Base-by-base conservation (phyloP, 2,797 vertebrate genomes). In the Parotocinclus haroldoi region DNA sequence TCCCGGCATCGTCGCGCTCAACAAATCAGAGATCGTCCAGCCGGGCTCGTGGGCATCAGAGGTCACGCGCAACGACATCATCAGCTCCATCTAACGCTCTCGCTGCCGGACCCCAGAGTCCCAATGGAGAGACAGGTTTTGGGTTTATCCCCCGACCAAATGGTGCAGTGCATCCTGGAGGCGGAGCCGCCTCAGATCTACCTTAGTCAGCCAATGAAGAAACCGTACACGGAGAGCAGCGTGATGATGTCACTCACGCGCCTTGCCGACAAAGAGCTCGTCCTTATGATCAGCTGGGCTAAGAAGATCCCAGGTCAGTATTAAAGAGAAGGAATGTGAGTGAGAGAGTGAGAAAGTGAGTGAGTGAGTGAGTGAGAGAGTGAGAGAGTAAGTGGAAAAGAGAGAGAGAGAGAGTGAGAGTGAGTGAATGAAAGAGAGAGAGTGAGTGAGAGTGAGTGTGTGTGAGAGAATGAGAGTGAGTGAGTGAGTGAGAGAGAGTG, bases 171-270 rank as follows among this genome's bases (percentile, higher is more conserved):
- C 0, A 91, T 99, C 50, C 85, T 96, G 44, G 94, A 98, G 69
- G 96, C 96, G 0, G 96, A 99, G 71, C 96, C 96, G 0, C 96
- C 96, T 0, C 86, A 94, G 0, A 94, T 98, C 78, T 91, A 93
- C 59, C 83, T 92, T 62, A 92, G 92, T 86, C 94, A 93, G 82
- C 89, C 93, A 11, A 82, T 94, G 78, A 92, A 89, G 80, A 89
- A 92, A 27, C 96, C 96, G 0, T 98, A 96, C 84, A 98, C 96
- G 0, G 93, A 96, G 85, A 86, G 92, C 72, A 94, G 93, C 82
- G 93, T 99, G 92, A 99, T 98, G 96, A 94, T 95, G 94, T 94
- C 95, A n/a, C 87, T 99, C 76, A 99, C 96, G 50, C 95, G 92
- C 80, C 92, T 99, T 64, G 96, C 96, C 0, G 96, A 99, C 87